Percentiles rank a stretch among this genome's conserved stretches.
Evolutionary conservation across 2,888 invertebrate genomes (phyloP).

Genomic region (Lasioglossum morio): DNA sequence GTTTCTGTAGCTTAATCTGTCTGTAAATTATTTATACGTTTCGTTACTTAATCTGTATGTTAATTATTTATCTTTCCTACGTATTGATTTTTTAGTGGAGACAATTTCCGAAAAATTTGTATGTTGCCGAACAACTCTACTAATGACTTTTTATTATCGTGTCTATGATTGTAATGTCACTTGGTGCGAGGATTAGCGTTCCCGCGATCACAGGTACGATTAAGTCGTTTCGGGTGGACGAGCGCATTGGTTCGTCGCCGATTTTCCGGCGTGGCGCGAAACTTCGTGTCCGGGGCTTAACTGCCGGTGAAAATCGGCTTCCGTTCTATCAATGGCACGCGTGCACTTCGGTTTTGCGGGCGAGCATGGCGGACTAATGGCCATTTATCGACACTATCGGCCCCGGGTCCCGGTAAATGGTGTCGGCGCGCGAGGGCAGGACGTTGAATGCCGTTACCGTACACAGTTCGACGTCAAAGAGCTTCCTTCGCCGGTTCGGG

Average conservation of each 20-base stretch:
- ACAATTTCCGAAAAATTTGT: neutral
- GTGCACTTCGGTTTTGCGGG: constrained; percentile 68
- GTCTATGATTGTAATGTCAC: neutral
- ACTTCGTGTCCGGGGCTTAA: constrained; percentile 43
- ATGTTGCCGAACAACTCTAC: neutral
- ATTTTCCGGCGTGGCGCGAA: constrained; percentile 39
- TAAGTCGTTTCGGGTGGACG: neutral
- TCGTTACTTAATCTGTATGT: neutral
- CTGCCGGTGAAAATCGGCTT: constrained; percentile 63
- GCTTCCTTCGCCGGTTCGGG: constrained; percentile 58
- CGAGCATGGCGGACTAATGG: constrained; percentile 69
- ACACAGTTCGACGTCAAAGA: constrained; percentile 67
- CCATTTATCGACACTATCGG: constrained; percentile 77
- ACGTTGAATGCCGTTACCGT: constrained; percentile 63
- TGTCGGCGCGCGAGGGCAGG: constrained; percentile 50
- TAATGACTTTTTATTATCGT: neutral
- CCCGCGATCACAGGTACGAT: constrained; percentile 8
- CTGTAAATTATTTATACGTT: neutral
- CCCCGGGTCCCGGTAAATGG: constrained; percentile 70
- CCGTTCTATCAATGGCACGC: constrained; percentile 67
- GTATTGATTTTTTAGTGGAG: neutral
- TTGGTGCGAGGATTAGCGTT: neutral
- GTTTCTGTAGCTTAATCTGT: neutral
- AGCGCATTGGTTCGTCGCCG: constrained; percentile 9
- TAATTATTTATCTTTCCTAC: neutral